Evolutionary conservation across 2,888 invertebrate genomes (phyloP).

Genomic region (Bimastos eiseni): DNA sequence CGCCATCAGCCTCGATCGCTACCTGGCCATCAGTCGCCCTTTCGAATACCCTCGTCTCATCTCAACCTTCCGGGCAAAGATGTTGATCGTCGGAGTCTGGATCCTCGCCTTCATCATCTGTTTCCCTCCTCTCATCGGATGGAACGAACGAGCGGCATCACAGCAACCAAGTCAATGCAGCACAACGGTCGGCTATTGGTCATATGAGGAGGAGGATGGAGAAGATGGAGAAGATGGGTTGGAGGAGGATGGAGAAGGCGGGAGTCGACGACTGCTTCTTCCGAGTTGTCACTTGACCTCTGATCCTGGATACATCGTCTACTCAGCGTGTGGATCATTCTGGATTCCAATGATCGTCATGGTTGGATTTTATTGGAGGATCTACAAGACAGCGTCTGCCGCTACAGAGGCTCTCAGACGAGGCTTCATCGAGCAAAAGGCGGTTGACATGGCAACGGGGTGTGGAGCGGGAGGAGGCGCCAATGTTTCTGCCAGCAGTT

Average conservation of each 20-base stretch:
- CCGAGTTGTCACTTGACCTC: conserved; percentile 51
- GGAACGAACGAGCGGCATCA: conserved; percentile 68
- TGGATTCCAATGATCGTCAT: conserved; percentile 96
- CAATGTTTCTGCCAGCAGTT: conserved; percentile 27
- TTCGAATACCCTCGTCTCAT: conserved; percentile 89
- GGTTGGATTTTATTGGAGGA: conserved; percentile 96
- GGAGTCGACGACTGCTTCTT: not conserved
- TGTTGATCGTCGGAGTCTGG: conserved; percentile 89
- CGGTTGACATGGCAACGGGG: not conserved
- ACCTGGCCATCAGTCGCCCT: conserved; percentile 93
- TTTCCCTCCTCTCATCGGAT: conserved; percentile 91
- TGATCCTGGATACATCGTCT: conserved; percentile 84
- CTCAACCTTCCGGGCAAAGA: conserved; percentile 79
- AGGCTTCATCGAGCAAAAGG: conserved; percentile 51
- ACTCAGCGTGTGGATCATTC: conserved; percentile 96
- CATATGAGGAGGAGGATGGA: not conserved
- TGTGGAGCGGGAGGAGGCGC: not conserved
- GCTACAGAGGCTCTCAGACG: conserved; percentile 57
- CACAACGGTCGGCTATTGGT: not conserved
- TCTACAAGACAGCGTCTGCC: conserved; percentile 81
- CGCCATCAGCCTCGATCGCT: conserved; percentile 85
- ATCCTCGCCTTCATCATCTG: conserved; percentile 92
- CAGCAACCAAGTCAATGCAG: not conserved
- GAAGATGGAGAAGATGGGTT: not conserved
- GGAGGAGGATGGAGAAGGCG: not conserved